Conservation (phyloP, 2,797 vertebrate species). For the Crocodylus rhombifer region DNA sequence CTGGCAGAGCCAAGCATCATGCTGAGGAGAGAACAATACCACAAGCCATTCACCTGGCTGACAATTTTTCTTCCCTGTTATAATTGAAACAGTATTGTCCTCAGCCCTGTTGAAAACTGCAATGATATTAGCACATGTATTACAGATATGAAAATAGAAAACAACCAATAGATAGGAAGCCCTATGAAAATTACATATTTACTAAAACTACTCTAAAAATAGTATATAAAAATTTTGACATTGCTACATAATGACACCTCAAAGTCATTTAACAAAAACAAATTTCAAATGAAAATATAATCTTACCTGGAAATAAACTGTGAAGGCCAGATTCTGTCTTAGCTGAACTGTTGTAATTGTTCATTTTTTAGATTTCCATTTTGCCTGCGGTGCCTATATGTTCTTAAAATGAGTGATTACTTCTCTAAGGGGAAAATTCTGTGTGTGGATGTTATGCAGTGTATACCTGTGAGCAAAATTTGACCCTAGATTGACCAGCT, state of each 20-base stretch:
- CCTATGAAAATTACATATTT: neutral
- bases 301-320: neutral
- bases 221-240: neutral
- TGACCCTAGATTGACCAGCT: neutral
- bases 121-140: neutral
- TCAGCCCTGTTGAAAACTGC: neutral
- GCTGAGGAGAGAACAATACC: neutral
- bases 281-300: constrained; percentile 28
- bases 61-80: constrained; percentile 24
- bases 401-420: neutral
- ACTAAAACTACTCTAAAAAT: neutral
- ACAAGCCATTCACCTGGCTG: constrained; percentile 7
- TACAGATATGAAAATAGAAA: neutral
- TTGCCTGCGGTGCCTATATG: neutral
- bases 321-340: neutral
- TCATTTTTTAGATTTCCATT: neutral
- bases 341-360: neutral
- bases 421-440: neutral
- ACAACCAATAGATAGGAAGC: constrained; percentile 14
- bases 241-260: neutral
- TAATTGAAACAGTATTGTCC: neutral
- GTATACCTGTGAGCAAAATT: neutral
- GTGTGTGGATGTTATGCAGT: neutral
- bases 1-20: neutral
- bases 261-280: constrained; percentile 18